Evolutionary conservation across 2,888 invertebrate species (phyloP).

Genomic region (Idaea dimidiata): DNA sequence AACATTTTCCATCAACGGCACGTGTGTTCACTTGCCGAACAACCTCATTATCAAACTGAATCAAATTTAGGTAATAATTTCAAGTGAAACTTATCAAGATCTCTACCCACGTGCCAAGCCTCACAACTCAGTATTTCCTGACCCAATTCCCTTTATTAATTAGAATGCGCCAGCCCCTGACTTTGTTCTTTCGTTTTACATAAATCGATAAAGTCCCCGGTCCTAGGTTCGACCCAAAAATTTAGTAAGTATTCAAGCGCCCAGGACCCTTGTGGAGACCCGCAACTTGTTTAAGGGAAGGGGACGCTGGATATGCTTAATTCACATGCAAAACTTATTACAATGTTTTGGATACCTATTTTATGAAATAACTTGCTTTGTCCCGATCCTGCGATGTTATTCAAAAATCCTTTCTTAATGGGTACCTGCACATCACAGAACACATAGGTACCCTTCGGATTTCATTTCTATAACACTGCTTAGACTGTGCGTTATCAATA

Average conservation of each 20-base stretch:
- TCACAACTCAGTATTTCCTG: constrained; percentile 19
- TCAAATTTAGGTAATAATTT: constrained; percentile 3
- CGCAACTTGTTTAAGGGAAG: background rate
- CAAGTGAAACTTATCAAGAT: background rate
- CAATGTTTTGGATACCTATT: too few species aligned
- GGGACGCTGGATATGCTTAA: background rate
- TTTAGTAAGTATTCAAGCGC: constrained; percentile 5
- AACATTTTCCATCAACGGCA: background rate
- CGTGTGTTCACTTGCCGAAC: background rate
- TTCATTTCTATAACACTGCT: too few species aligned
- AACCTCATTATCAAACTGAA: constrained; percentile 2
- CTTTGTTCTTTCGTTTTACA: background rate
- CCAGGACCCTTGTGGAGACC: background rate
- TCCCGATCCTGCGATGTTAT: too few species aligned
- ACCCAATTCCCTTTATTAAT: constrained; percentile 32
- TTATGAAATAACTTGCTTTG: too few species aligned
- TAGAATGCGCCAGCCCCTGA: constrained; percentile 10
- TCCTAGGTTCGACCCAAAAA: background rate
- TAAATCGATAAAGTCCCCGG: background rate
- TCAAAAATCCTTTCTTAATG: too few species aligned
- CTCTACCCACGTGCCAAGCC: constrained; percentile 23
- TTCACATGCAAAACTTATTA: background rate
- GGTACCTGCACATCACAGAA: too few species aligned
- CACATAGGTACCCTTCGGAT: too few species aligned
- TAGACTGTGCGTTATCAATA: too few species aligned